Percentiles rank a stretch among this genome's conserved stretches.
Conservation (phyloP, 1,140 invertebrate genomes). For the fruit fly (Drosophila melanogaster) region DNA sequence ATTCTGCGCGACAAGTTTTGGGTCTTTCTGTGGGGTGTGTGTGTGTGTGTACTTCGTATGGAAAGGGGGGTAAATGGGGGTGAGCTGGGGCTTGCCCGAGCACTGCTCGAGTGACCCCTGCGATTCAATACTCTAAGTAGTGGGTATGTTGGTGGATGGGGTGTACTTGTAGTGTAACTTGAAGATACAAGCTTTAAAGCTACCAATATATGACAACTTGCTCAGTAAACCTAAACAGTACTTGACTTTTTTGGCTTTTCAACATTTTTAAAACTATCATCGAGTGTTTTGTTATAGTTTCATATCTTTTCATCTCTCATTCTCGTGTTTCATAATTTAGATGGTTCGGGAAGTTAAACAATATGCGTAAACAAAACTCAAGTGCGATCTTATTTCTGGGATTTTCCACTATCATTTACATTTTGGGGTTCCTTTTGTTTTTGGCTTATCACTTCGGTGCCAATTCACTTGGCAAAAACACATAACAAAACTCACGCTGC, state of each 20-base stretch:
- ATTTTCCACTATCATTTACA: slow-evolving; percentile 37
- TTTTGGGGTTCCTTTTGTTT: slow-evolving; percentile 53
- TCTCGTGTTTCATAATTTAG: slow-evolving; percentile 29
- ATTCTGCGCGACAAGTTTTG: slow-evolving; percentile 72
- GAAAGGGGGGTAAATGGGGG: slow-evolving; percentile 24
- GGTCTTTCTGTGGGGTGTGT: slow-evolving; percentile 26
- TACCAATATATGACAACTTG: slow-evolving; percentile 80
- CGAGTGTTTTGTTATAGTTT: slow-evolving; percentile 34
- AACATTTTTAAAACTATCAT: slow-evolving; percentile 73
- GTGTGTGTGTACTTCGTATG: slow-evolving; percentile 6
- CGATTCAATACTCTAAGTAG: slow-evolving; percentile 77
- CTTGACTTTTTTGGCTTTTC: slow-evolving; percentile 81
- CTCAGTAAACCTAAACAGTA: slow-evolving; percentile 78
- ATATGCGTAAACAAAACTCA: slow-evolving; percentile 56
- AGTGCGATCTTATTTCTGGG: slow-evolving; percentile 50
- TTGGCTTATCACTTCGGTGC: slow-evolving; percentile 69
- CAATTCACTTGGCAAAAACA: slow-evolving; percentile 63
- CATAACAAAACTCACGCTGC: slow-evolving; percentile 71
- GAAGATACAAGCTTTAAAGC: slow-evolving; percentile 81
- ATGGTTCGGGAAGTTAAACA: slow-evolving; percentile 61
- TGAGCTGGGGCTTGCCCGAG: slow-evolving; percentile 33
- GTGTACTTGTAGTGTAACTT: slow-evolving; percentile 66
- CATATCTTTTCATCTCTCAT: slow-evolving; percentile 19
- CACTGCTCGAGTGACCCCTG: slow-evolving; percentile 61
- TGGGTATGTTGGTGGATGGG: slow-evolving; percentile 38